Evolutionary conservation across 2,797 vertebrate genomes (phyloP), one percentile per base, ranked within the genome.

Genomic region (Scolopax bukidnonensis): DNA sequence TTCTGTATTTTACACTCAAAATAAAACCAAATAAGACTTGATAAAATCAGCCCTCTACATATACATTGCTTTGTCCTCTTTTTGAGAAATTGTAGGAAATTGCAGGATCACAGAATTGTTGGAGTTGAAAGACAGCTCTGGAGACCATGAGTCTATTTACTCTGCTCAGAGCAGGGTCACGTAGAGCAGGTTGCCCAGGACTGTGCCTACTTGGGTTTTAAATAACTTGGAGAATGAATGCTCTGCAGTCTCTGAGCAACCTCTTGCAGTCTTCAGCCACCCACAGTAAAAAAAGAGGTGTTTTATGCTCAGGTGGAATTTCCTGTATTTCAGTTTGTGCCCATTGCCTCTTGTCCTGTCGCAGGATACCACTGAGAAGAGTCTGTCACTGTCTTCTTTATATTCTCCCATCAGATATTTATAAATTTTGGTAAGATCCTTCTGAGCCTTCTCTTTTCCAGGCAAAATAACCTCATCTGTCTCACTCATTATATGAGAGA

Each of bases 291-390:
- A 71, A 84, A 64, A 36, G 9, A 78, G 8, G 41, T 16, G 8
- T 87, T 81, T 89, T 94, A 27, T 40, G 54, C 60, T 93, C 53
- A 57, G 67, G 69, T 83, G 51, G 64, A 85, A 87, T 80, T 90
- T 90, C 64, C 83, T 89, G 56, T 89, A 36, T 94, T 32, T 30
- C 51, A 54, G 60, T 89, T 84, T 92, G 38, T 94, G 81, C 87
- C 78, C 30, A 33, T 69, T 95, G 79, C 84, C 78, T 94, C 91
- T 94, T 91, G 70, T 94, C 70, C 84, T 94, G 82, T 92, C 75
- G 87, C 38, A 87, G 84, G 84, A 76, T 89, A 69, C 68, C 70
- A 85, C 89, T 92, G 63, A 92, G 91, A 89, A 95, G 87, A 82
- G 50, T 79, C 84, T 95, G 80, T 14, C 86, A 54, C 64, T 85